phyloP scores from a whole-genome alignment of 2,888 invertebrate species.

The Parnassius glacialis region DNA sequence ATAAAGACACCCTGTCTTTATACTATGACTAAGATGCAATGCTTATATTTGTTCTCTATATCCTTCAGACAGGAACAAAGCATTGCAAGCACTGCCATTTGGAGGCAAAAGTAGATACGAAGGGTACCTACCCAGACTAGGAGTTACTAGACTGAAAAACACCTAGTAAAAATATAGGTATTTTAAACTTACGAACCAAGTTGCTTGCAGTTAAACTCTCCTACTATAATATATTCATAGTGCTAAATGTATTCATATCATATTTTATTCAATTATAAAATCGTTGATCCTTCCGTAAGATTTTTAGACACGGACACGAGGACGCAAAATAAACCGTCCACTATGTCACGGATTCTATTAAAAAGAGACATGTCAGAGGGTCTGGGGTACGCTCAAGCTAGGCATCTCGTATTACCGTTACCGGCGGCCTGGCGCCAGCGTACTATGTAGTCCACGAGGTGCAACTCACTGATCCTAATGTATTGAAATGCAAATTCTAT shows the following conservation, averaged over 20 bases:
- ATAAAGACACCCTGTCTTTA: too few relatives aligned
- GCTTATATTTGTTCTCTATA: too few relatives aligned
- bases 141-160: too few relatives aligned
- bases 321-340: slow-evolving; percentile 12
- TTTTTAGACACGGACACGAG: slow-evolving; percentile 33
- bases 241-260: not conserved
- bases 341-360: slow-evolving; percentile 37
- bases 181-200: too few relatives aligned
- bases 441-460: slow-evolving; percentile 34
- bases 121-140: too few relatives aligned
- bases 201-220: not conserved
- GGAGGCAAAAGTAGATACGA: too few relatives aligned
- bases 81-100: too few relatives aligned
- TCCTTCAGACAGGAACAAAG: too few relatives aligned
- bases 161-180: too few relatives aligned
- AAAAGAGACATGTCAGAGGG: slow-evolving; percentile 47
- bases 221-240: too few relatives aligned
- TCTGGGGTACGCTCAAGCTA: slow-evolving; percentile 56
- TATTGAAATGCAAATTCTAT: slow-evolving; percentile 33
- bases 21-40: too few relatives aligned
- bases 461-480: slow-evolving; percentile 26
- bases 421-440: slow-evolving; percentile 63
- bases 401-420: slow-evolving; percentile 78
- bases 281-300: slow-evolving; percentile 16
- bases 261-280: slow-evolving; percentile 1